phyloP scores from a whole-genome alignment of 2,888 invertebrate genomes.

The Lottia gigantea region DNA sequence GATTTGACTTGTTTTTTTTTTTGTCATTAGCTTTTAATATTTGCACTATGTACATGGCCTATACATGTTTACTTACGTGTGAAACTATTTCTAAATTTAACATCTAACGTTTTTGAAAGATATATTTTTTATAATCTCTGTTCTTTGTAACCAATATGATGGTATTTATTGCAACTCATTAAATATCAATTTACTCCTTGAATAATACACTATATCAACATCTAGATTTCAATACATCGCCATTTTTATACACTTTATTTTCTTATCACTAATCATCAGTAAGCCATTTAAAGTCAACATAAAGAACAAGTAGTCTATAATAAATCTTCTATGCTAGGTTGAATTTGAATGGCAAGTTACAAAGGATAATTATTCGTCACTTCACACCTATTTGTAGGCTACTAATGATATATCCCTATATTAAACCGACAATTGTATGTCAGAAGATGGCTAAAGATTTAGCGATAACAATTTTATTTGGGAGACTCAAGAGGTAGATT shows the following conservation, averaged over 20 bases:
- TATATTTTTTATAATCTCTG: not conserved
- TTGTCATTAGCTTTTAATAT: too few species aligned
- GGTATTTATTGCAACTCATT: constrained; percentile 11
- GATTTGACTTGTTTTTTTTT: too few species aligned
- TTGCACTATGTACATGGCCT: too few species aligned
- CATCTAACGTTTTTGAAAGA: too few species aligned
- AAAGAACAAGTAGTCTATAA: constrained; percentile 10
- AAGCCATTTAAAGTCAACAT: constrained; percentile 2
- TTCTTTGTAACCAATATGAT: constrained; percentile 6
- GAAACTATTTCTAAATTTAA: too few species aligned
- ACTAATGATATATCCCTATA: constrained; percentile 20
- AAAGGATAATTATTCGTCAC: constrained; percentile 19
- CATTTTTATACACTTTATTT: not conserved
- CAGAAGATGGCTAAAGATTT: constrained; percentile 8
- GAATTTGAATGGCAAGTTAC: constrained; percentile 14
- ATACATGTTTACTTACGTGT: too few species aligned
- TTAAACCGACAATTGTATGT: constrained; percentile 13
- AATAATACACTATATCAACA: constrained; percentile 9
- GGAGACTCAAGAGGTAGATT: constrained; percentile 10
- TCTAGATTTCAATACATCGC: not conserved
- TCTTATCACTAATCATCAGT: constrained; percentile 6
- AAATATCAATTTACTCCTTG: constrained; percentile 9
- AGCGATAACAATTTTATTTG: not conserved
- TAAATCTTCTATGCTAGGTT: constrained; percentile 18
- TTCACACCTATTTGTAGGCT: constrained; percentile 22